These are phyloP conservation scores for Chromis chromis DNA, from an alignment of 2,797 vertebrate genomes.

Conservation along the genomic window DNA sequence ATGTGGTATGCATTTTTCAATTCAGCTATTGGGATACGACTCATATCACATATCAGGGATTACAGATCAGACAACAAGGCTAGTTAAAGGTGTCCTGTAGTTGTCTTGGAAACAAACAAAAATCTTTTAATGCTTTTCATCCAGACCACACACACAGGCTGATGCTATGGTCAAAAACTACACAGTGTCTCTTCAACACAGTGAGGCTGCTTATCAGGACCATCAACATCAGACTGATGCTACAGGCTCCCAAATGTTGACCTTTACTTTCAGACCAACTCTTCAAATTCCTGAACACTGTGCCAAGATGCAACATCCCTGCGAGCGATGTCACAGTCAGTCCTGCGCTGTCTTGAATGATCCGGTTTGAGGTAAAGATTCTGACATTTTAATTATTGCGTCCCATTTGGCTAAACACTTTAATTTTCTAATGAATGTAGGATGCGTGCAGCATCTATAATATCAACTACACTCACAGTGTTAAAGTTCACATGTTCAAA, in stretches of 20 bases:
- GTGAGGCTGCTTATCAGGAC: no score
- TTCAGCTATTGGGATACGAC: not conserved
- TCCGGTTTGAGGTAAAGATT: slow-evolving; percentile 22
- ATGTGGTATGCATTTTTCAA: not conserved
- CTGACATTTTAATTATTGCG: slow-evolving; percentile 62
- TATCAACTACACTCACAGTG: not conserved
- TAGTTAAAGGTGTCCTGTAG: not conserved
- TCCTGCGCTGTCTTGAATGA: not conserved
- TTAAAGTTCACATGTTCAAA: slow-evolving; percentile 8
- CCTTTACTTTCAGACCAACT: slow-evolving; percentile 11
- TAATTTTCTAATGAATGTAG: slow-evolving; percentile 44
- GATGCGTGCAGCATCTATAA: slow-evolving; percentile 23
- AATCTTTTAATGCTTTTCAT: no score
- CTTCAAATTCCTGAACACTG: slow-evolving; percentile 6
- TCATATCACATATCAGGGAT: not conserved
- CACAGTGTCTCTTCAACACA: no score
- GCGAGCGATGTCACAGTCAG: slow-evolving; percentile 16
- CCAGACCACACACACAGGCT: no score
- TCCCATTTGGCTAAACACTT: slow-evolving; percentile 27
- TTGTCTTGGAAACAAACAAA: no score
- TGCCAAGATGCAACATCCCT: not conserved
- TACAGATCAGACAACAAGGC: not conserved
- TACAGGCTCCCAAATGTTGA: not conserved
- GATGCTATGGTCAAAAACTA: no score
- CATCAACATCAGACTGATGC: not conserved